These are phyloP conservation scores for Mionectes olivaceus DNA, from an alignment of 2,797 vertebrate species.

Conservation along the genomic window DNA sequence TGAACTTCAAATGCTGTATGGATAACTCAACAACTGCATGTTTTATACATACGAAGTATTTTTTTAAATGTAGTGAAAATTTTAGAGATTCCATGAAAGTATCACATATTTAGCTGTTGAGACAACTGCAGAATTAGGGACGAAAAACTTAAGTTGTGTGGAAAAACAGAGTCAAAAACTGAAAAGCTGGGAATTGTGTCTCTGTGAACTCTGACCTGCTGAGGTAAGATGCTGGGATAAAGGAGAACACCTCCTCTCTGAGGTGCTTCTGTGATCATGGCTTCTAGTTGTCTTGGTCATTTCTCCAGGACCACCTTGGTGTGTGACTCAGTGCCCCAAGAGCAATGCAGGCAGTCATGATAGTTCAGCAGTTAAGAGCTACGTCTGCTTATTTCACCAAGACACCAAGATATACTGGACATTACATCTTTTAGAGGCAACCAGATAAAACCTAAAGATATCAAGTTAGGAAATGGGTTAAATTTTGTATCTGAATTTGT, in stretches of 20 bases:
- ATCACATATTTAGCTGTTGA: background rate
- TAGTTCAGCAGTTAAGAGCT: background rate
- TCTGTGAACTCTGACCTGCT: background rate
- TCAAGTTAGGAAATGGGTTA: background rate
- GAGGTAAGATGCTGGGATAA: background rate
- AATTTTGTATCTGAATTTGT: background rate
- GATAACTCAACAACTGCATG: background rate
- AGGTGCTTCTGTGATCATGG: background rate
- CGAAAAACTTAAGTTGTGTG: background rate
- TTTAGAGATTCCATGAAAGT: background rate
- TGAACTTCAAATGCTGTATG: background rate
- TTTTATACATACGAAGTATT: rapidly evolving
- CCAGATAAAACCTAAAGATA: background rate
- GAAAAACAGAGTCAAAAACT: background rate
- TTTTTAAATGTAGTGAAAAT: background rate
- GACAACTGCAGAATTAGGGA: background rate
- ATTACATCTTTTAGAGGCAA: background rate
- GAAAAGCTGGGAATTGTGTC: background rate
- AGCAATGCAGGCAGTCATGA: background rate
- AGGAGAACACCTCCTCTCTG: background rate
- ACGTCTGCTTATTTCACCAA: background rate
- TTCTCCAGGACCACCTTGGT: rapidly evolving
- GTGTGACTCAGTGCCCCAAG: background rate
- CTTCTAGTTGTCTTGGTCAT: background rate
- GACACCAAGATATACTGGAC: background rate